Percentiles rank a stretch among this genome's conserved stretches.
Conservation (phyloP, 1,140 invertebrate species). For the Platyscapa corneri region DNA sequence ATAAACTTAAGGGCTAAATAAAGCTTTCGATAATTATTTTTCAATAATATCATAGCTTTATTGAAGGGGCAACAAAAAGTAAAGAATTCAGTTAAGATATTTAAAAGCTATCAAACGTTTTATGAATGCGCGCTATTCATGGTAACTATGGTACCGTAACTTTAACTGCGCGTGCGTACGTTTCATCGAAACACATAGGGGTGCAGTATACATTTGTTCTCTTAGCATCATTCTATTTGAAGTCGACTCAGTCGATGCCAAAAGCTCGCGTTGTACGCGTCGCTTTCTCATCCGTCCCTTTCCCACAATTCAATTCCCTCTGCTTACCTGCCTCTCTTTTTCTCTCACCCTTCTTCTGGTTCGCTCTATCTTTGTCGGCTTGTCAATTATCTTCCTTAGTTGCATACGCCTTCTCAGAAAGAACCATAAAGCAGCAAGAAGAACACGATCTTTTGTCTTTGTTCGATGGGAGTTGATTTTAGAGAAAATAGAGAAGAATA, state of each 20-base stretch:
- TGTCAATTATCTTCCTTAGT: not conserved
- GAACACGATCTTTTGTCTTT: not conserved
- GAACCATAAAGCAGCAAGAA: too few relatives aligned
- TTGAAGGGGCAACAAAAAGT: not conserved
- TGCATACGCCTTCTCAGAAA: not conserved
- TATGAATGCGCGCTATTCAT: not conserved
- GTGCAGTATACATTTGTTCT: not conserved
- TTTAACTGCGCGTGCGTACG: constrained; percentile 9
- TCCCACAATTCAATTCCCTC: not conserved
- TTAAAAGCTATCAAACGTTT: not conserved
- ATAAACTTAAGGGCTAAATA: too few relatives aligned
- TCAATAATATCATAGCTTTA: not conserved
- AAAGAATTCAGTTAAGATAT: not conserved
- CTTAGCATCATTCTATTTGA: not conserved
- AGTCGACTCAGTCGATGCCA: constrained; percentile 51
- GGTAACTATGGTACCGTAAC: not conserved
- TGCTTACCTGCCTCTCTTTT: not conserved
- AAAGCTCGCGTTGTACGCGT: constrained; percentile 49
- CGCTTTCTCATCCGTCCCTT: constrained; percentile 14
- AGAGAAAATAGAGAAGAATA: not conserved
- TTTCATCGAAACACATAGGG: not conserved
- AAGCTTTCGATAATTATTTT: too few relatives aligned
- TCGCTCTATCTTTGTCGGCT: not conserved
- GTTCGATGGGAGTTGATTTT: not conserved
- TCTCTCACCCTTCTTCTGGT: not conserved